phyloP scores from a whole-genome alignment of 2,888 invertebrate genomes.

The Drosophila anceps region DNA sequence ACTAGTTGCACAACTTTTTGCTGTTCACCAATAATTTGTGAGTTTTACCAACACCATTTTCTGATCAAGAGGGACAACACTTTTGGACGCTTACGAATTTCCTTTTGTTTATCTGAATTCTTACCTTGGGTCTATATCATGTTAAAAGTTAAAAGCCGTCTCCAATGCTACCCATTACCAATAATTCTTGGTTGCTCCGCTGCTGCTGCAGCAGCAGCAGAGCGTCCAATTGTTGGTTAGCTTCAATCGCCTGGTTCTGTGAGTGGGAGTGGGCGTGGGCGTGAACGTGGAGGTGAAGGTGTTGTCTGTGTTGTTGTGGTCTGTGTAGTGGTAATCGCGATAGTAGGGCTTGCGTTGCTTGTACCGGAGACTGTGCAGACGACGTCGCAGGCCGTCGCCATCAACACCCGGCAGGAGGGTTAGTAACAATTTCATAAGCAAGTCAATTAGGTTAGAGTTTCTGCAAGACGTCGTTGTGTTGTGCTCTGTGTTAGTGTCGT shows the following conservation, averaged over 20 bases:
- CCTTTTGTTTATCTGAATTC: slow-evolving; percentile 17
- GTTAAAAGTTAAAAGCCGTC: slow-evolving; percentile 46
- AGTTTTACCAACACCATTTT: slow-evolving; percentile 45
- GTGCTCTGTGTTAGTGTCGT: slow-evolving; percentile 62
- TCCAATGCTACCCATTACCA: slow-evolving; percentile 64
- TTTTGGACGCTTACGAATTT: slow-evolving; percentile 22
- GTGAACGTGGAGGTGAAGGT: slow-evolving; percentile 24
- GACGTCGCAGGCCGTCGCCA: slow-evolving; percentile 53
- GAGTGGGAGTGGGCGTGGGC: slow-evolving; percentile 19
- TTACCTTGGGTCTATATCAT: slow-evolving; percentile 73
- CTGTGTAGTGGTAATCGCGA: slow-evolving; percentile 62
- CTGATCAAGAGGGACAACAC: slow-evolving; percentile 22
- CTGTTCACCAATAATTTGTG: slow-evolving; percentile 21
- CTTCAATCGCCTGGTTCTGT: slow-evolving; percentile 21
- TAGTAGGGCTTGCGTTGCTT: slow-evolving; percentile 49
- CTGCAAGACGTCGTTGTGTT: slow-evolving; percentile 67
- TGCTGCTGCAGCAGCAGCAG: slow-evolving; percentile 66
- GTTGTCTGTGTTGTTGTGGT: slow-evolving; percentile 38
- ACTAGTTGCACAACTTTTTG: not conserved
- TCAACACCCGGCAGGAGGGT: slow-evolving; percentile 70
- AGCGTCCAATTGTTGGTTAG: slow-evolving; percentile 60
- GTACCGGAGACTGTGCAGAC: slow-evolving; percentile 40
- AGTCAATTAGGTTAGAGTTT: slow-evolving; percentile 75
- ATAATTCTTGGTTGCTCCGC: slow-evolving; percentile 57
- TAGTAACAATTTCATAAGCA: slow-evolving; percentile 83